Evolutionary conservation across 2,888 invertebrate genomes (phyloP).

Genomic region (Brachypterus glaber): DNA sequence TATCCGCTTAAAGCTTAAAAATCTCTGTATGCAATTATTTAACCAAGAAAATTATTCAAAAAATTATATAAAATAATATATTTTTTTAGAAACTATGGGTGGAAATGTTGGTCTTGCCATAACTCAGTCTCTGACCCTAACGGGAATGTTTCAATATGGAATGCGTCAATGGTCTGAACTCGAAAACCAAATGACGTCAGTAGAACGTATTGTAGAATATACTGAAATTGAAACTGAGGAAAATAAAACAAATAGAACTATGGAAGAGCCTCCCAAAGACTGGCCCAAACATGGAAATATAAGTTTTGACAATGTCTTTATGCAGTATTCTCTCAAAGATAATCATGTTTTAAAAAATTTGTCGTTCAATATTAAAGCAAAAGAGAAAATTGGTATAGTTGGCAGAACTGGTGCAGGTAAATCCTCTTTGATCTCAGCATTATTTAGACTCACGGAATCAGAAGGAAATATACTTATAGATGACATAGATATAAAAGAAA

Average conservation of each 20-base stretch:
- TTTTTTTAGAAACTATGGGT: slow-evolving; percentile 30
- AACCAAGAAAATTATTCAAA: slow-evolving; percentile 19
- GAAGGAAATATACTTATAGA: slow-evolving; percentile 75
- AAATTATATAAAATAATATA: neutral
- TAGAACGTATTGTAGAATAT: slow-evolving; percentile 83
- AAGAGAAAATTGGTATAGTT: slow-evolving; percentile 65
- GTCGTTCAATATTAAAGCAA: slow-evolving; percentile 53
- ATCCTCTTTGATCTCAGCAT: slow-evolving; percentile 60
- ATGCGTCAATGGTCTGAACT: slow-evolving; percentile 48
- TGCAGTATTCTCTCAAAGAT: slow-evolving; percentile 61
- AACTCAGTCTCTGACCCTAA: slow-evolving; percentile 34
- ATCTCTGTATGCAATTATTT: slow-evolving; percentile 4
- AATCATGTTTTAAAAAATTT: slow-evolving; percentile 66
- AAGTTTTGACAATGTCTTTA: slow-evolving; percentile 54
- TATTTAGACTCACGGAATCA: slow-evolving; percentile 69
- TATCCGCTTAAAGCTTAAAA: no score
- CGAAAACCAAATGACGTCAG: slow-evolving; percentile 75
- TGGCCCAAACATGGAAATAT: slow-evolving; percentile 67
- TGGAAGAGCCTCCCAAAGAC: slow-evolving; percentile 24
- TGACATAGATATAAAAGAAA: slow-evolving; percentile 52
- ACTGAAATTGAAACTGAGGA: slow-evolving; percentile 45
- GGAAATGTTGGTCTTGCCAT: slow-evolving; percentile 37
- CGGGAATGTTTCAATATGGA: slow-evolving; percentile 71
- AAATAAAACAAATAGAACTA: slow-evolving; percentile 4
- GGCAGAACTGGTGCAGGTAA: slow-evolving; percentile 79